Base-by-base conservation (phyloP, 1,140 invertebrate species). In the Trinorchestia longiramus region DNA sequence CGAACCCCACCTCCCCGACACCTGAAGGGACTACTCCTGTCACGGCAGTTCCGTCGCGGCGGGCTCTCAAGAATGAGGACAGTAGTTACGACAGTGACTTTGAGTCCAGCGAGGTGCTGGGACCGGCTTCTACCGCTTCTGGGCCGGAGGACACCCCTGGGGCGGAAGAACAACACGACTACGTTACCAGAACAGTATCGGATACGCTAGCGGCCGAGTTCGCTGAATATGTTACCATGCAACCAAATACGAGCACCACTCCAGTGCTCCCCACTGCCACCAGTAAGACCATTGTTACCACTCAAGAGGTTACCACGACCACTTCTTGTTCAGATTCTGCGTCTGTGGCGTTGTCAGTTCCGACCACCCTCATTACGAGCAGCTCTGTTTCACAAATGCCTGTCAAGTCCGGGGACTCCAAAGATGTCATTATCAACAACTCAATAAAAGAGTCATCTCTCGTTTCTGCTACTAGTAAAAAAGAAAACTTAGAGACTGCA, bases 81-180 rank as follows among this genome's bases (percentile, higher is more conserved):
- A 99, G 98, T 43, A 98, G 98, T 96, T 99, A 99, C 97, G 98
- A 99, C 97, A 99, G 98, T 11, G 98, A 99, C 97, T 98, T 98
- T 97, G 98, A 99, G 95, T 98, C 97, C 40, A 98, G 98, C 94
- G 98, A 98, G 62, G 92, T 94, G 40, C 44, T 94, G 43, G 92
- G 92, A 40, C 92, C 92, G 4, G 97, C 97, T n/a, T 88, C 96
- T 23, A 94, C 95, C 87, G 96, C 57, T 87, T 97, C 43, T 97
- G 97, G 19, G 97, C 97, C 40, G 97, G 97, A 90, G 96, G 97
- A n/a, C 41, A 96, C 97, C 43, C 97, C 97, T 97, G 77, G 44
- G 95, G 47, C 96, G 36, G 96, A 96, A 43, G 95, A 87, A 36
- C 95, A 96, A 0, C 98, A 99, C 97, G 98, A 98, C 87, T 98